Conservation (phyloP, 2,888 invertebrate genomes). For the Hetaerina titia region DNA sequence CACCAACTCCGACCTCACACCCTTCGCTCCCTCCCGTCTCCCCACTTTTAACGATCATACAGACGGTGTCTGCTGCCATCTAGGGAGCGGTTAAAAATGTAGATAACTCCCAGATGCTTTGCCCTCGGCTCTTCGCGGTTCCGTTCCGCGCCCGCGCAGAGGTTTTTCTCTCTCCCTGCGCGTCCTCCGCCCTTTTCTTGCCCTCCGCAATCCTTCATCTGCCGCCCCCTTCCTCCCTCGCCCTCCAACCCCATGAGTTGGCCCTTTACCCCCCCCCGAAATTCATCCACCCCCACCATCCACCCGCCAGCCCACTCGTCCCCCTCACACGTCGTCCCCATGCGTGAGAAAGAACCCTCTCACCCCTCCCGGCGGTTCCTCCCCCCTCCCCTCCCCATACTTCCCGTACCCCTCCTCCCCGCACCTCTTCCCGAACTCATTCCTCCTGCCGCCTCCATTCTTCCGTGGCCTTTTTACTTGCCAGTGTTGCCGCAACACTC, state of each 20-base stretch:
- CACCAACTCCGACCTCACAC: background rate
- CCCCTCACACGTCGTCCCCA: background rate
- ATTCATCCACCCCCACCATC: too few relatives aligned
- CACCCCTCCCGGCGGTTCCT: background rate
- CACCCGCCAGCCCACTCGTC: background rate
- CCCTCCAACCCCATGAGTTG: background rate
- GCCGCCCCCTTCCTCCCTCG: background rate
- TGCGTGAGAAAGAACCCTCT: constrained; percentile 18
- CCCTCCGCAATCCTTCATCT: background rate
- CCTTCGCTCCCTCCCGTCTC: background rate
- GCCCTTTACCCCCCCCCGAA: too few relatives aligned
- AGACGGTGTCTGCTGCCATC: constrained; percentile 71
- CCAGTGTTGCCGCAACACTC: constrained; percentile 58
- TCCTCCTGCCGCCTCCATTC: background rate
- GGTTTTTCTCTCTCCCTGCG: constrained; percentile 33
- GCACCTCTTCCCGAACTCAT: background rate
- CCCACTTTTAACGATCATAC: constrained; percentile 62
- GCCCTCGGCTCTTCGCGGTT: constrained; percentile 22
- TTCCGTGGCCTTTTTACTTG: constrained; percentile 47
- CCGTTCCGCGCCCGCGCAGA: constrained; percentile 61
- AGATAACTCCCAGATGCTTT: constrained; percentile 69
- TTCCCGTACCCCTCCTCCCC: background rate
- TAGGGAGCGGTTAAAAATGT: constrained; percentile 71
- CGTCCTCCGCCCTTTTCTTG: background rate
- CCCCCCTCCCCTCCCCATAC: background rate